Evolutionary conservation across 2,113 vertebrate species (phyloP).

Genomic region (Gymnocephalus cernua): DNA sequence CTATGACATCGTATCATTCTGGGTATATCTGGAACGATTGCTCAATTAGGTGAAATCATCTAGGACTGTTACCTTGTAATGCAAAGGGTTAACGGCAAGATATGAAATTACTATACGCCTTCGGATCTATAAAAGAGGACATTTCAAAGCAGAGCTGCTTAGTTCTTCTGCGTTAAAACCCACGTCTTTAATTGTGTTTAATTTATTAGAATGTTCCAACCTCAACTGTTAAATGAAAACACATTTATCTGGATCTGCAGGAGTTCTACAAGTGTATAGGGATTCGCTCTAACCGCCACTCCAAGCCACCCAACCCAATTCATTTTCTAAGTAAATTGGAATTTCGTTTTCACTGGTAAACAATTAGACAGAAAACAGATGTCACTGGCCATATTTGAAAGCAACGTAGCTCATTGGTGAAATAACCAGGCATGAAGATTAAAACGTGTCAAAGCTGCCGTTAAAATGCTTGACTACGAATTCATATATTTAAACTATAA

Average conservation of each 20-base stretch:
- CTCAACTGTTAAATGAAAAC: constrained; percentile 80
- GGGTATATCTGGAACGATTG: constrained; percentile 40
- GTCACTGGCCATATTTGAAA: constrained; percentile 71
- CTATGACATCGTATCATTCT: neutral
- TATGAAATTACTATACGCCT: constrained; percentile 60
- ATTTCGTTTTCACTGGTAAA: constrained; percentile 83
- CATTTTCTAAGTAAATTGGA: constrained; percentile 83
- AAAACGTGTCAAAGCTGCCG: constrained; percentile 39
- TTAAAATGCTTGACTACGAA: constrained; percentile 35
- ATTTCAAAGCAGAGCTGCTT: constrained; percentile 68
- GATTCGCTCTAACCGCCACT: constrained; percentile 48
- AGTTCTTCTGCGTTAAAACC: constrained; percentile 70
- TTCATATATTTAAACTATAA: constrained; percentile 45
- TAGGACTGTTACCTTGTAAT: constrained; percentile 30
- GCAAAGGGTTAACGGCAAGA: constrained; percentile 63
- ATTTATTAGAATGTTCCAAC: constrained; percentile 84
- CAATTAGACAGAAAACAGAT: constrained; percentile 84
- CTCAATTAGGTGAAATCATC: constrained; percentile 57
- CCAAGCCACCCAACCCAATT: constrained; percentile 50
- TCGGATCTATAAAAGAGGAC: constrained; percentile 57
- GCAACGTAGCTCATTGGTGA: constrained; percentile 55
- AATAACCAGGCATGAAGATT: constrained; percentile 54
- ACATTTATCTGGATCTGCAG: constrained; percentile 74
- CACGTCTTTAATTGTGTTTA: constrained; percentile 79
- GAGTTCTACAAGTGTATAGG: constrained; percentile 70